phyloP scores from a whole-genome alignment of 2,888 invertebrate species.

The Didymodactylos carnosus region DNA sequence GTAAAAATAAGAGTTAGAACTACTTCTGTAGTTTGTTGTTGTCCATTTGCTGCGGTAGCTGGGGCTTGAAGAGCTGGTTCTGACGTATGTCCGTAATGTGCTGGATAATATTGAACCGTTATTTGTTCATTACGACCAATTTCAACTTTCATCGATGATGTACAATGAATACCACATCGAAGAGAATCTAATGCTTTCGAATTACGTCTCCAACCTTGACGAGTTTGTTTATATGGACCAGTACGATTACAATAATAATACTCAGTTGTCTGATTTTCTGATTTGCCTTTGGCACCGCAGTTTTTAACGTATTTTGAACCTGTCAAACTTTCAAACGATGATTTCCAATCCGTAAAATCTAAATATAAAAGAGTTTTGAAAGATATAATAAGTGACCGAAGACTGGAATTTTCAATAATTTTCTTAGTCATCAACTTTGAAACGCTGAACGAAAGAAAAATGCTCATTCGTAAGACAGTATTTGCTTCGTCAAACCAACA shows the following conservation, averaged over 20 bases:
- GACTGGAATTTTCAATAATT: no score
- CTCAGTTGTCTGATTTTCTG: not conserved
- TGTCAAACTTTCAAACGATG: not conserved
- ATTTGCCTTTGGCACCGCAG: not conserved
- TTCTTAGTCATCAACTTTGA: no score
- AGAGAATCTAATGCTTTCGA: not conserved
- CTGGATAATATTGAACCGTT: not conserved
- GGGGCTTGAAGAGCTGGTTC: not conserved
- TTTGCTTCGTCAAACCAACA: no score
- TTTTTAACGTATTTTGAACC: not conserved
- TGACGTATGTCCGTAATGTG: not conserved
- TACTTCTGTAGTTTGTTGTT: no score
- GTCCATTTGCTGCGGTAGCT: not conserved
- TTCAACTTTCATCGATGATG: not conserved
- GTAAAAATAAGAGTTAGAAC: no score
- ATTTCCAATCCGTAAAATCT: not conserved
- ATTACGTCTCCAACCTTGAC: not conserved
- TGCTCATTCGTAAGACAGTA: no score
- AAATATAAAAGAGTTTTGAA: not conserved
- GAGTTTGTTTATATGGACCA: not conserved
- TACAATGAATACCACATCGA: not conserved
- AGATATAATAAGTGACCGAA: no score
- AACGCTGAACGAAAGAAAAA: no score
- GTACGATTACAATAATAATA: constrained; percentile 1
- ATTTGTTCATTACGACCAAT: not conserved